phyloP scores from a whole-genome alignment of 2,888 invertebrate species.

The Cryptocephalus primarius region DNA sequence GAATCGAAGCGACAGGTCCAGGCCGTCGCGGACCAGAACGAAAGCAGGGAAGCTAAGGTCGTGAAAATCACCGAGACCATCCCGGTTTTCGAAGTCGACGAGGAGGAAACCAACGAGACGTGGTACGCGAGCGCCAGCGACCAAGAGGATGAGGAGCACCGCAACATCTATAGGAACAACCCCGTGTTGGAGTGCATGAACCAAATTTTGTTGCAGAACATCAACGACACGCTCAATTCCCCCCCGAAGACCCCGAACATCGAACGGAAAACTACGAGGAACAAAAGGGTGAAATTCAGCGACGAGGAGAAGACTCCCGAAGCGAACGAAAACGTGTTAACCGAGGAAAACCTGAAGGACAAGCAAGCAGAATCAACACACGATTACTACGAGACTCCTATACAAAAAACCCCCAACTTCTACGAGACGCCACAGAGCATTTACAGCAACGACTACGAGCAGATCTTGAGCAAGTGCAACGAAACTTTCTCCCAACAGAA shows the following conservation, averaged over 20 bases:
- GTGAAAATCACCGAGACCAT: conserved; percentile 38
- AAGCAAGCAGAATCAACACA: conserved; percentile 13
- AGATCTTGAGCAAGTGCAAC: conserved; percentile 45
- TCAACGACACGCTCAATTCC: conserved; percentile 38
- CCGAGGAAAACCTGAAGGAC: conserved; percentile 17
- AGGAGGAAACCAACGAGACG: conserved; percentile 49
- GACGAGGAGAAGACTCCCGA: conserved; percentile 26
- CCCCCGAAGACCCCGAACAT: conserved; percentile 36
- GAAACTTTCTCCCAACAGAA: conserved; percentile 26
- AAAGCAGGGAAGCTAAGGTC: conserved; percentile 6
- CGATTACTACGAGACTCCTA: conserved; percentile 37
- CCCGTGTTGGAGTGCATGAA: conserved; percentile 80
- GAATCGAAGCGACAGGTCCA: too few species aligned
- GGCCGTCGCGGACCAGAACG: background rate
- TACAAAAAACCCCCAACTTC: conserved; percentile 39
- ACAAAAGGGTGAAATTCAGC: conserved; percentile 35
- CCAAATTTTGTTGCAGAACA: conserved; percentile 69
- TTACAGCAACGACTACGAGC: conserved; percentile 66
- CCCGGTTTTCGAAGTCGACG: conserved; percentile 35
- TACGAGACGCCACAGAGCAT: conserved; percentile 60
- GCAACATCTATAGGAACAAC: conserved; percentile 65
- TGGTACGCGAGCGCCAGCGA: conserved; percentile 76
- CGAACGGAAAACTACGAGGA: conserved; percentile 27
- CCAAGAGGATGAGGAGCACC: conserved; percentile 58
- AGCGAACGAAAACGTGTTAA: conserved; percentile 8